A percentile compares a stretch with the other conserved stretches of the same genome.
Evolutionary conservation across 1,140 invertebrate species (phyloP).

Genomic region (Saxidomus purpurata): DNA sequence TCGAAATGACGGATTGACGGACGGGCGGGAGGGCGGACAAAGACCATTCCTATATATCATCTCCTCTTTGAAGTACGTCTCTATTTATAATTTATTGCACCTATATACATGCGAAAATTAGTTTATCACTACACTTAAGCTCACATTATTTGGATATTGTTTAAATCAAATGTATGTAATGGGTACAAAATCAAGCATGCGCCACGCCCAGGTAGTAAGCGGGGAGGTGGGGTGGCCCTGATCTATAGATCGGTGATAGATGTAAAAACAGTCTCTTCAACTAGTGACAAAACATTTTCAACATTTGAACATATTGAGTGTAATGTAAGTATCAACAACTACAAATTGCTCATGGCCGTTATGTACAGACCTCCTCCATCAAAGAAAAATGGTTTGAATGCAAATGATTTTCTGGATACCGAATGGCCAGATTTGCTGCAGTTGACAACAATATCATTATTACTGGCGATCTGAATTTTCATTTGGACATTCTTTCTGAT

Average conservation of each 20-base stretch:
- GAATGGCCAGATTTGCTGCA: slow-evolving; percentile 41
- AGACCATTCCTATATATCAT: no score
- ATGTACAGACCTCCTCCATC: slow-evolving; percentile 1
- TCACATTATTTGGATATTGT: no score
- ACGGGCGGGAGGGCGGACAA: no score
- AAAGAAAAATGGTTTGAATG: neutral
- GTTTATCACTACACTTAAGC: no score
- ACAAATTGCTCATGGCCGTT: no score
- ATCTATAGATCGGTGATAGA: neutral
- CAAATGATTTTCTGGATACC: no score
- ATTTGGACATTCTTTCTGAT: neutral
- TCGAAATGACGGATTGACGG: no score
- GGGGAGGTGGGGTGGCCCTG: neutral
- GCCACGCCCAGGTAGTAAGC: neutral
- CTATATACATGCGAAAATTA: no score
- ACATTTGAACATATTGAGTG: neutral
- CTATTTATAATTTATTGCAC: no score
- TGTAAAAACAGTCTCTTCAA: neutral
- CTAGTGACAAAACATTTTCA: neutral
- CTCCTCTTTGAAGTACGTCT: no score
- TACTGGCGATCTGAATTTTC: slow-evolving; percentile 40
- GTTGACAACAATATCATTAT: slow-evolving; percentile 46
- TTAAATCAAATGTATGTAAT: neutral
- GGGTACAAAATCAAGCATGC: slow-evolving; percentile 20
- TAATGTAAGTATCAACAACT: no score